Conservation (phyloP, 2,113 vertebrate species). For the Ceratotherium simum region DNA sequence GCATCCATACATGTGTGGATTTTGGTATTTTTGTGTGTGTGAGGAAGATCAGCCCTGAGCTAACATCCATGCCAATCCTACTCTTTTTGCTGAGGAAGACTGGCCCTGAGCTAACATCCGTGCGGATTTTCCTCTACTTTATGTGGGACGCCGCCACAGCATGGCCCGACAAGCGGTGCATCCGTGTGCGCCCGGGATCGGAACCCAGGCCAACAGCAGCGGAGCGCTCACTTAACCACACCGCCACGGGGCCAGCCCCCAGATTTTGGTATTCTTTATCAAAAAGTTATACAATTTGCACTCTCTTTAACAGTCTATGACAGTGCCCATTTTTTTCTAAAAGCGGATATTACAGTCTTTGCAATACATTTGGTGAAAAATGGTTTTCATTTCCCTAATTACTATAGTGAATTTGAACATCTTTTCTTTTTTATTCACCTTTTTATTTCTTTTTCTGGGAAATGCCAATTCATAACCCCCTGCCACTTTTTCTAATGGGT, state of each 20-base stretch:
- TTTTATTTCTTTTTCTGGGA: conserved; percentile 30
- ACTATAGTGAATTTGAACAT: not conserved
- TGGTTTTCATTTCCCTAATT: conserved; percentile 7
- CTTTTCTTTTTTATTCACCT: conserved; percentile 12
- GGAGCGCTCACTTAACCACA: too few species aligned
- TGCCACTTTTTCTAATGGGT: conserved; percentile 14
- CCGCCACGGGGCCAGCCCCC: too few species aligned
- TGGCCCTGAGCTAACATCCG: too few species aligned
- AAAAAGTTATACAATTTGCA: conserved; percentile 18
- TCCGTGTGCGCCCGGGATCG: too few species aligned
- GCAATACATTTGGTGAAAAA: not conserved
- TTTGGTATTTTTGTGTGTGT: not conserved
- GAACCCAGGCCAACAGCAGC: too few species aligned
- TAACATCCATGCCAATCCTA: too few species aligned
- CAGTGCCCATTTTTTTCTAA: not conserved
- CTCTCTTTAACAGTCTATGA: not conserved
- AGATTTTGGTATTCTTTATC: conserved; percentile 26
- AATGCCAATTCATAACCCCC: not conserved
- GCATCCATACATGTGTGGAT: not conserved
- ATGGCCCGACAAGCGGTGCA: too few species aligned
- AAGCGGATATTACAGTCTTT: not conserved
- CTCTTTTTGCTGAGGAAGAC: too few species aligned
- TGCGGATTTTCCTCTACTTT: too few species aligned
- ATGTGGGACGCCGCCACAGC: too few species aligned
- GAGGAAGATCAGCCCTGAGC: too few species aligned